Base-by-base conservation (phyloP, 2,113 vertebrate genomes). In the Syrmaticus mikado region DNA sequence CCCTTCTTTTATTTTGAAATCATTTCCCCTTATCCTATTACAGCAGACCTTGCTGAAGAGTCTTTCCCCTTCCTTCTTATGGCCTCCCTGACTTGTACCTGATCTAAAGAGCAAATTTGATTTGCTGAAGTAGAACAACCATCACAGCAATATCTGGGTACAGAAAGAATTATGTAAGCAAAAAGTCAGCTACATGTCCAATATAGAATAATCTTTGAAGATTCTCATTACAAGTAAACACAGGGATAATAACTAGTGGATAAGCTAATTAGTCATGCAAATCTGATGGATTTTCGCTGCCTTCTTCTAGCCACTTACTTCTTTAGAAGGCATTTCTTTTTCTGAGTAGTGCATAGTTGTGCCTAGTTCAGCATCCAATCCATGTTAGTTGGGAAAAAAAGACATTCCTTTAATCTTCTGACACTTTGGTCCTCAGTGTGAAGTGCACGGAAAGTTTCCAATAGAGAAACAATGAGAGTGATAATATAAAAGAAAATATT, bases 211-310 rank as follows among this genome's bases (percentile, higher is more conserved):
- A 91, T 88, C 87, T 90, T 94, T 86, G 73, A 96, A 96, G 89
- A 81, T 81, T 90, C 87, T 88, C 76, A 58, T 92, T 94, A 90
- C 82, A 93, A 95, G 87, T 94, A 95, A 95, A 97, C 91, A 94
- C 48, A 90, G 71, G 85, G 85, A 94, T 91, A 92, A 87, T 77
- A 92, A 90, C 76, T 88, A 82, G 87, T 25, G 87, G 94, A 86
- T 95, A 86, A 95, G 80, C 85, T 94, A 93, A 97, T 93, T 93
- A 91, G 85, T 86, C 76, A 94, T 83, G 91, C 76, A 96, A 95
- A 97, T 94, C 93, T 92, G 93, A 93, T 95, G 93, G 82, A 90
- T 94, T 96, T 96, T 92, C 73, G 90, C 79, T 84, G 87, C 66
- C 43, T 92, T 36, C 90, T 95, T 95, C 91, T 80, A 95, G 65